These are phyloP conservation scores for Amblyornis subalaris DNA, from an alignment of 2,113 vertebrate species.

Conservation along the genomic window DNA sequence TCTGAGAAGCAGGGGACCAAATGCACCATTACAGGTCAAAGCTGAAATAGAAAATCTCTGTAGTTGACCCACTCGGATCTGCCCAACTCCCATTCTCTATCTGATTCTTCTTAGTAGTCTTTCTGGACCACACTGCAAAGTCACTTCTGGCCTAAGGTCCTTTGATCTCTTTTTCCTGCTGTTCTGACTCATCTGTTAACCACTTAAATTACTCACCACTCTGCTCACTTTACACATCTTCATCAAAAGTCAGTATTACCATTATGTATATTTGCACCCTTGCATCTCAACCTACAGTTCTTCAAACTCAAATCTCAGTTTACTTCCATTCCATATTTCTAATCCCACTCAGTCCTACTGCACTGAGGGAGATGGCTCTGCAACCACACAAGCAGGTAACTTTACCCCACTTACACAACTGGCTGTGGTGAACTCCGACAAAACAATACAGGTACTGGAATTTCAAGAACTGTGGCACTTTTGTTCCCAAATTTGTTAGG, in stretches of 20 bases:
- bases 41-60: not conserved
- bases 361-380: not conserved
- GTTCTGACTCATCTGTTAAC: not conserved
- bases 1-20: not conserved
- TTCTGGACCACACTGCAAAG: not conserved
- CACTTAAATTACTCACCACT: not conserved
- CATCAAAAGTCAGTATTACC: not conserved
- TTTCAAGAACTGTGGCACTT: not conserved
- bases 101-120: not conserved
- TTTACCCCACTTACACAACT: not conserved
- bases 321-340: not conserved
- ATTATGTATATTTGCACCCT: not conserved
- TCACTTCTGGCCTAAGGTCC: not conserved
- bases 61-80: rapidly evolving
- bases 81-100: not conserved
- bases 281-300: not conserved
- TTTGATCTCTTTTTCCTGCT: not conserved
- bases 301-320: not conserved
- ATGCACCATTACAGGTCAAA: not conserved
- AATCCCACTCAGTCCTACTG: not conserved
- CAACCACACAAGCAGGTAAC: not conserved
- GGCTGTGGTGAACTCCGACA: not conserved
- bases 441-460: not conserved
- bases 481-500: not conserved
- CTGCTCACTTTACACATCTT: not conserved